phyloP scores from a whole-genome alignment of 64 coral and sea anemone genomes.

The Orbicella faveolata region DNA sequence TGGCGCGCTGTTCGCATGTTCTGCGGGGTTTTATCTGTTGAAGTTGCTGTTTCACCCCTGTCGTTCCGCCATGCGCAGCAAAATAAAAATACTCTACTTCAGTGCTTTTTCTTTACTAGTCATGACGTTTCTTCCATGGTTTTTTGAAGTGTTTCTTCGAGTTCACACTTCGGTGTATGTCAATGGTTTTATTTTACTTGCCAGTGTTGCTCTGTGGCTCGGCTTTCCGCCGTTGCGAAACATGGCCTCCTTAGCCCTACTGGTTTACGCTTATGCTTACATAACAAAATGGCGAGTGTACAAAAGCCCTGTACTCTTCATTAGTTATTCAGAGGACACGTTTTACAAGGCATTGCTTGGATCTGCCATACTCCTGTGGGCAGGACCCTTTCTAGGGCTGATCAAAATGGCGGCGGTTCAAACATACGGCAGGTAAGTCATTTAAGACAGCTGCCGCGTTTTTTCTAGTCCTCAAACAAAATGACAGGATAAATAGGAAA shows the following conservation, averaged over 20 bases:
- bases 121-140: conserved; percentile 57
- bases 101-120: conserved; percentile 20
- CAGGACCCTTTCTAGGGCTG: conserved; percentile 34
- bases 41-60: conserved; percentile 13
- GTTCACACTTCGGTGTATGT: conserved; percentile 48
- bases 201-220: conserved; percentile 50
- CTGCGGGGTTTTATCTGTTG: conserved; percentile 7
- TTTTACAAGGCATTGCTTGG: conserved; percentile 47
- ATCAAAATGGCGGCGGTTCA: conserved; percentile 49
- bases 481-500: not conserved
- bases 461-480: not conserved
- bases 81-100: conserved; percentile 28
- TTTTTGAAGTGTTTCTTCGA: conserved; percentile 52
- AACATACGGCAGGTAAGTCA: conserved; percentile 42
- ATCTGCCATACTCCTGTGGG: conserved; percentile 45
- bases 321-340: conserved; percentile 38
- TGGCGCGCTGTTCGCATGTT: not conserved
- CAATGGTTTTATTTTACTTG: conserved; percentile 49
- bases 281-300: conserved; percentile 59
- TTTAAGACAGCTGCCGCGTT: not conserved
- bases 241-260: conserved; percentile 23
- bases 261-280: conserved; percentile 42
- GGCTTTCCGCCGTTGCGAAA: conserved; percentile 49
- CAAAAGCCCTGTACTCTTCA: conserved; percentile 15
- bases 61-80: not conserved